phyloP scores from a whole-genome alignment of 2,113 vertebrate genomes.

The Ageneiosus marmoratus region DNA sequence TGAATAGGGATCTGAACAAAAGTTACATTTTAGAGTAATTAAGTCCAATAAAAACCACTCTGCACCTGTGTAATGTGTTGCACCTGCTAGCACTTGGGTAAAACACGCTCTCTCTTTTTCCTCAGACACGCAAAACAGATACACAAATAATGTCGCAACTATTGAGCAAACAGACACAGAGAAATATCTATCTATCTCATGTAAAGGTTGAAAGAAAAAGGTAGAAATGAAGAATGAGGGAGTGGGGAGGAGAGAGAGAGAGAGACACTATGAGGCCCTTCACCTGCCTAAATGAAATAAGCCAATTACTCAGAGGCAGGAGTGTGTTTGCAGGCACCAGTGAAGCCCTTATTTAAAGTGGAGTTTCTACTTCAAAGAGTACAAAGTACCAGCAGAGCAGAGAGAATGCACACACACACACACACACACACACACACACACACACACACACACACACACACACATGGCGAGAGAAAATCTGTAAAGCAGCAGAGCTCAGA shows the following conservation, averaged over 20 bases:
- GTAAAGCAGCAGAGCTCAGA: slow-evolving; percentile 62
- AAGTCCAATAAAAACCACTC: neutral
- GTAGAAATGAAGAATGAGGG: neutral
- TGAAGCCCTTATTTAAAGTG: slow-evolving; percentile 62
- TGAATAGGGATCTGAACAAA: neutral
- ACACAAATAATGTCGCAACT: neutral
- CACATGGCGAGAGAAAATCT: slow-evolving; percentile 58
- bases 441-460: slow-evolving; percentile 31
- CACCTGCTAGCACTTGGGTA: slow-evolving; percentile 68
- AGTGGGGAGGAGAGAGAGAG: neutral
- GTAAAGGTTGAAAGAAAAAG: neutral
- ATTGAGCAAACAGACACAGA: neutral
- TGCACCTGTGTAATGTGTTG: slow-evolving; percentile 49
- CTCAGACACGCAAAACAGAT: neutral
- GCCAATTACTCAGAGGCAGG: slow-evolving; percentile 63
- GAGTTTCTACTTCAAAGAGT: slow-evolving; percentile 66
- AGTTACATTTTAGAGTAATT: neutral
- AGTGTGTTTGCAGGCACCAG: slow-evolving; percentile 52
- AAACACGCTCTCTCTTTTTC: slow-evolving; percentile 40
- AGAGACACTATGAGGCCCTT: slow-evolving; percentile 56
- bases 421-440: slow-evolving; percentile 31
- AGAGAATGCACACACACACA: slow-evolving; percentile 9
- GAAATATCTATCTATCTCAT: neutral
- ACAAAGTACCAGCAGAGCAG: slow-evolving; percentile 57
- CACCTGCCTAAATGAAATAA: slow-evolving; percentile 77